Evolutionary conservation across 2,113 vertebrate species (phyloP).

Genomic region (Ophiodon elongatus): DNA sequence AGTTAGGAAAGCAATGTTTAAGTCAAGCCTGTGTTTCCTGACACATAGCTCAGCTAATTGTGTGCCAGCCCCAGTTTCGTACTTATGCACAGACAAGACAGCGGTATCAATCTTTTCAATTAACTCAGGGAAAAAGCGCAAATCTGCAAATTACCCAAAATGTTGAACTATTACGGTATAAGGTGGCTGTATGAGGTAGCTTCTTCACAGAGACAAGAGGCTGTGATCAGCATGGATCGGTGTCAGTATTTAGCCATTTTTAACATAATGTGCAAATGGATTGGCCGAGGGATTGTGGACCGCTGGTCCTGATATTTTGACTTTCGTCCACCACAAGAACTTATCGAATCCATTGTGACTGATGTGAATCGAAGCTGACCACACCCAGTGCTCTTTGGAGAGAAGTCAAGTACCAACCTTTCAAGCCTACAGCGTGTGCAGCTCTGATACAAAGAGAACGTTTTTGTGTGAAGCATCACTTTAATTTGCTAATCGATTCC

Average conservation of each 20-base stretch:
- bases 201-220: background rate
- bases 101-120: background rate
- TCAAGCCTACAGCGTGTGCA: background rate
- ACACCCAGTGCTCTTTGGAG: background rate
- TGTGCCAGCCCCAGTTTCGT: background rate
- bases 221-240: background rate
- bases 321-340: background rate
- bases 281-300: background rate
- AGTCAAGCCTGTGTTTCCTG: background rate
- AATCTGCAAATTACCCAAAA: background rate
- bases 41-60: background rate
- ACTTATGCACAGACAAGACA: background rate
- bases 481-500: constrained; percentile 52
- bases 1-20: background rate
- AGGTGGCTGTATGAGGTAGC: background rate
- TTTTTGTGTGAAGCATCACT: constrained; percentile 62
- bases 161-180: constrained; percentile 3
- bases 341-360: background rate
- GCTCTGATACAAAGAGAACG: background rate
- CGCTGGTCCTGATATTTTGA: background rate
- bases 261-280: background rate
- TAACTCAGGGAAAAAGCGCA: background rate
- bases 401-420: background rate
- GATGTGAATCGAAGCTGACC: background rate
- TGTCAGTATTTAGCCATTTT: background rate